Evolutionary conservation across 2,113 vertebrate genomes (phyloP), one percentile per base, ranked within the genome.

Genomic region (Prolemur simus): DNA sequence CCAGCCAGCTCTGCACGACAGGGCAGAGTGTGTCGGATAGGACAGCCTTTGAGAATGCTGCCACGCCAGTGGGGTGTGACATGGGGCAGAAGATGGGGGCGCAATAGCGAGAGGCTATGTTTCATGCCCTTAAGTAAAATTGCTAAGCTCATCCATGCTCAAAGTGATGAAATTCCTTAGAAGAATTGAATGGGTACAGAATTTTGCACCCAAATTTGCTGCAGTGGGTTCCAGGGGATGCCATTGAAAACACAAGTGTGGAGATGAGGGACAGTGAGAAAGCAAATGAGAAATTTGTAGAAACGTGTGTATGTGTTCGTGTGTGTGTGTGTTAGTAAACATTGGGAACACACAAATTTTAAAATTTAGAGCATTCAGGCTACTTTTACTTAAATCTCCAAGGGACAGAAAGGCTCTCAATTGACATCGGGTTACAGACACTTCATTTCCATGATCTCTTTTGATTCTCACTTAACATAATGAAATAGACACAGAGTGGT

Each of bases 11-110:
- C 21, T 60, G 20, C 12, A 17, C 64, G 76, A 56, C 34, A 13
- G 64, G 45, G n/a, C 6, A 8, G 27, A 47, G 54, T 45, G 42
- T 14, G 21, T 13, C 9, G 25, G 37, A 45, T 66, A 29, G 32
- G 21, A 66, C 25, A 45, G 71, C 9, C 27, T 64, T 68, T 54
- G 12, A 20, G 37, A 17, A n/a, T 7, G 7, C 34, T 81, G 37
- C n/a, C n/a, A 32, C 4, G 0, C 5, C 15, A 29, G n/a, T 39
- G 23, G 11, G 0, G 14, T 37, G 2, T 23, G 4, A 37, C 63
- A 6, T 21, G n/a, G n/a, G 71, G 20, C 25, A 52, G 39, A 85
- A 78, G 54, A 32, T 11, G 15, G n/a, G n/a, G 23, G 3, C 1
- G 0, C 4, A 29, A 11, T 47, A 74, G n/a, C 45, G 58, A 74